Conservation (phyloP, 2,797 vertebrate species). For the Cynopterus sphinx region DNA sequence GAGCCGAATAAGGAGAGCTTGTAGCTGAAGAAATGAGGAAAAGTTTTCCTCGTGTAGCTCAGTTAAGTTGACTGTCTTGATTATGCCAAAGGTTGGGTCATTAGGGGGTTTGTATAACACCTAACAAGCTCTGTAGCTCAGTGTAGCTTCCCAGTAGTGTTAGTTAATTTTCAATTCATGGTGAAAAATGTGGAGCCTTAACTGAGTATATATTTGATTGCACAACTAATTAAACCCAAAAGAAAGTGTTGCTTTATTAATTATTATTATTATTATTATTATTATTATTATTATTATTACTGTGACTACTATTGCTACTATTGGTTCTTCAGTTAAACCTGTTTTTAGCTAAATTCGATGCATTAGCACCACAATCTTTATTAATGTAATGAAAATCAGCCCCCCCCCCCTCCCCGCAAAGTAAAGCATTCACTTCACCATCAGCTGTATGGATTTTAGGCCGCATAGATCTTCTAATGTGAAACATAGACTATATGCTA, state of each 20-base stretch:
- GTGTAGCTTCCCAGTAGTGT: not conserved
- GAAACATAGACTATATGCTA: not conserved
- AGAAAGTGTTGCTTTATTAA: not conserved
- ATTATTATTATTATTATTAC: not conserved
- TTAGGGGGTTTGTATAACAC: not conserved
- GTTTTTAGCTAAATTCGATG: not conserved
- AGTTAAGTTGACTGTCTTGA: not conserved
- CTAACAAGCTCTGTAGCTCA: not conserved
- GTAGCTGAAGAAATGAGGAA: not conserved
- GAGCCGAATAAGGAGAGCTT: not conserved
- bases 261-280: not conserved
- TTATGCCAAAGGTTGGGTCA: not conserved
- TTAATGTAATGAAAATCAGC: not conserved
- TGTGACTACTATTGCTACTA: not conserved
- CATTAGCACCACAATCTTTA: not conserved
- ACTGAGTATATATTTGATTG: not conserved
- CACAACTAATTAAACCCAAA: not conserved
- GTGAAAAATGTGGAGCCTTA: not conserved
- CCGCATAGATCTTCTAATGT: not conserved
- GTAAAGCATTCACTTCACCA: not conserved
- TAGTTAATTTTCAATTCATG: not conserved
- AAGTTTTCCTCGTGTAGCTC: not conserved
- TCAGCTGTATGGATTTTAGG: not conserved
- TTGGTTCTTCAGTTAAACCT: not conserved
- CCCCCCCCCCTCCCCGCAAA: not conserved